Percentiles rank a stretch among this genome's conserved stretches.
Evolutionary conservation across 1,140 invertebrate species (phyloP).

Genomic region (Megathymus violae): DNA sequence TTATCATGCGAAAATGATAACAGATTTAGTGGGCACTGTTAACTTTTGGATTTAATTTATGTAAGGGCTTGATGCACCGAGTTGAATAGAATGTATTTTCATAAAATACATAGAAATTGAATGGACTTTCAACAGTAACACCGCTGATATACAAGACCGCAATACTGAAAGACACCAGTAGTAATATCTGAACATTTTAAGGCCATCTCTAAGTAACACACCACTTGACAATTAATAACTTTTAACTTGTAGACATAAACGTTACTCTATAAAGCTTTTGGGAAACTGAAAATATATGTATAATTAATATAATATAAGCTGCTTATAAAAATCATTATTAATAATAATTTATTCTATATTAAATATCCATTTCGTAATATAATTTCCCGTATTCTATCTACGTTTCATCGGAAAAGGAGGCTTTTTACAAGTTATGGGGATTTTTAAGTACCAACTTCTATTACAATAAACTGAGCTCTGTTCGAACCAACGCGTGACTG

Average conservation of each 20-base stretch:
- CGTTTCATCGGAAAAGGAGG: conserved; percentile 49
- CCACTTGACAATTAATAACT: conserved; percentile 48
- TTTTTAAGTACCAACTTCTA: conserved; percentile 70
- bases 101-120: background rate
- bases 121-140: background rate
- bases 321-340: conserved; percentile 46
- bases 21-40: too few relatives aligned
- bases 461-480: conserved; percentile 54
- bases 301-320: conserved; percentile 38
- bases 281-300: conserved; percentile 34
- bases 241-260: conserved; percentile 37
- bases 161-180: conserved; percentile 16
- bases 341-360: conserved; percentile 53
- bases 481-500: conserved; percentile 18
- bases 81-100: background rate
- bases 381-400: conserved; percentile 53
- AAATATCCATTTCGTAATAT: conserved; percentile 59
- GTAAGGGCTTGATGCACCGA: too few relatives aligned
- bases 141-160: background rate
- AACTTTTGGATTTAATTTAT: too few relatives aligned
- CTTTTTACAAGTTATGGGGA: conserved; percentile 45
- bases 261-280: conserved; percentile 43
- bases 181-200: conserved; percentile 49
- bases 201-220: conserved; percentile 61
- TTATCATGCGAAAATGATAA: too few relatives aligned